These are phyloP conservation scores for Archips crataeganus DNA, from an alignment of 2,888 invertebrate species.

Conservation along the genomic window DNA sequence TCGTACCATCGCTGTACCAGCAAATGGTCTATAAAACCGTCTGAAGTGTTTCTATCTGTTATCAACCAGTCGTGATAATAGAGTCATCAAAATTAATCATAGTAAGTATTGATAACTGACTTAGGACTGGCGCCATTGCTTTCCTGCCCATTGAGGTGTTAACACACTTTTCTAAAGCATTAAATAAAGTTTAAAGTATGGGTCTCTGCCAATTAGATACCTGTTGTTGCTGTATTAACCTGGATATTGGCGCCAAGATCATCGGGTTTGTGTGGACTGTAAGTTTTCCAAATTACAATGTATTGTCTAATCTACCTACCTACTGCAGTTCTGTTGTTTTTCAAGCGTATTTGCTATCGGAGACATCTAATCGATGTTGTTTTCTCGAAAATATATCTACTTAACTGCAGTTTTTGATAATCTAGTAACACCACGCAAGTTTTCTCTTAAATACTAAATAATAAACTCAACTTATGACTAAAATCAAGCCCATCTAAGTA, in stretches of 20 bases:
- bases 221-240: slow-evolving; percentile 60
- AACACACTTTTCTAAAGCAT: background rate
- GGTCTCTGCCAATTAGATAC: slow-evolving; percentile 49
- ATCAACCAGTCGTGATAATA: slow-evolving; percentile 17
- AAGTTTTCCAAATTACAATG: slow-evolving; percentile 43
- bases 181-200: slow-evolving; percentile 11
- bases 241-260: slow-evolving; percentile 61
- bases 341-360: background rate
- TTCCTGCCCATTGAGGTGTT: background rate
- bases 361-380: background rate
- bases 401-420: too few relatives aligned
- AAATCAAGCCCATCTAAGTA: too few relatives aligned
- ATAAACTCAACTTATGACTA: too few relatives aligned
- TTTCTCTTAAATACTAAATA: too few relatives aligned
- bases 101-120: slow-evolving; percentile 26
- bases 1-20: background rate
- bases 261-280: slow-evolving; percentile 59
- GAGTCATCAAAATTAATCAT: slow-evolving; percentile 40
- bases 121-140: slow-evolving; percentile 17
- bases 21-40: too few relatives aligned
- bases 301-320: background rate
- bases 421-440: too few relatives aligned
- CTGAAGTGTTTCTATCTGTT: too few relatives aligned
- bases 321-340: background rate
- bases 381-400: too few relatives aligned